These are phyloP conservation scores for Parazoanthus swiftii DNA, from an alignment of 92 coral and sea anemone species.

Conservation along the genomic window DNA sequence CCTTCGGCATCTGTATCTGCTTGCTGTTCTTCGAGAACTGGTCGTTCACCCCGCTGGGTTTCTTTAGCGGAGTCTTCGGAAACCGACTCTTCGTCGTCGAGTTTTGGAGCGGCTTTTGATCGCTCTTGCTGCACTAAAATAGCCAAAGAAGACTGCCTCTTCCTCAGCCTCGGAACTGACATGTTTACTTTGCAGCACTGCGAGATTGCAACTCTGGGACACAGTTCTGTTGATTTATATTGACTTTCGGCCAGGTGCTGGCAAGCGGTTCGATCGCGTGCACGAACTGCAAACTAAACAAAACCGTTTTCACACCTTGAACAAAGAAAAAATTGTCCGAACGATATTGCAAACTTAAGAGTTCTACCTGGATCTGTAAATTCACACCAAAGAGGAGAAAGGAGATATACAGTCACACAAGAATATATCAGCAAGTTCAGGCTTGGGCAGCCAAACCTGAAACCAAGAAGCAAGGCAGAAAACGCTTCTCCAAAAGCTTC, in stretches of 20 bases:
- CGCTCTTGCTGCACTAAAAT: constrained; percentile 71
- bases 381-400: neutral
- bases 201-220: neutral
- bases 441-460: neutral
- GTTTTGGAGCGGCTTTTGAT: constrained; percentile 46
- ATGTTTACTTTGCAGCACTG: neutral
- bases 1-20: constrained; percentile 65
- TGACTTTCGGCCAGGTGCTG: neutral
- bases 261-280: neutral
- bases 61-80: constrained; percentile 53
- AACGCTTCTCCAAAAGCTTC: neutral
- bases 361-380: neutral
- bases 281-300: neutral
- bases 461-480: neutral
- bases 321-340: neutral
- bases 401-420: neutral
- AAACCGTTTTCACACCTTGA: neutral
- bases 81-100: constrained; percentile 15
- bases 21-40: constrained; percentile 30
- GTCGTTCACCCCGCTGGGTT: neutral
- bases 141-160: constrained; percentile 74
- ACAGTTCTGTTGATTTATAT: neutral
- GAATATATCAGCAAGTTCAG: neutral
- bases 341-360: neutral
- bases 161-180: constrained; percentile 53